phyloP scores from a whole-genome alignment of 2,888 invertebrate genomes.

The Drosophila multiciliata region DNA sequence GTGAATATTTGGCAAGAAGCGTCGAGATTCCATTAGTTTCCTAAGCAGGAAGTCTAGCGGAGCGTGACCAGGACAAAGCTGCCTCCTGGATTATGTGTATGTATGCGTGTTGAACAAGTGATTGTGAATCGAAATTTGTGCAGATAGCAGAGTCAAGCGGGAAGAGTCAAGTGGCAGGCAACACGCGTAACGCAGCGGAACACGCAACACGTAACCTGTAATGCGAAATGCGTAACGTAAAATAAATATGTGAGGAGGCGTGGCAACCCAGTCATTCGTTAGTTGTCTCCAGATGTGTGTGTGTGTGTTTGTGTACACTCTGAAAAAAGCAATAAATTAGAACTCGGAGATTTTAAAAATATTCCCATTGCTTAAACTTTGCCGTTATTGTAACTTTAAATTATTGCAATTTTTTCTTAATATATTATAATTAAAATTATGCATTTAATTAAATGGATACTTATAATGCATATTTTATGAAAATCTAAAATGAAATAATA shows the following conservation, averaged over 20 bases:
- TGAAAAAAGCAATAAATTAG: neutral
- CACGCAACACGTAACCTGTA: slow-evolving; percentile 32
- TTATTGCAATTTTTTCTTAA: neutral
- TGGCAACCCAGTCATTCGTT: slow-evolving; percentile 3
- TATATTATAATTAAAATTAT: neutral
- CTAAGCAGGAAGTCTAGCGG: slow-evolving; percentile 18
- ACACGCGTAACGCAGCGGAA: slow-evolving; percentile 34
- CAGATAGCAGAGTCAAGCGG: neutral
- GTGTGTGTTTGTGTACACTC: slow-evolving; percentile 10
- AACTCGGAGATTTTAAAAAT: neutral
- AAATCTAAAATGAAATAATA: neutral
- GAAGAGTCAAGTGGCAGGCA: slow-evolving; percentile 49
- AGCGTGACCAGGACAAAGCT: slow-evolving; percentile 45
- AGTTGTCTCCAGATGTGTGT: neutral
- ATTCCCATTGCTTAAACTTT: neutral
- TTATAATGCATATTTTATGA: neutral
- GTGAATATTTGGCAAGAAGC: slow-evolving; percentile 30
- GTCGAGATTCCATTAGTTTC: slow-evolving; percentile 54
- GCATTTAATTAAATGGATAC: neutral
- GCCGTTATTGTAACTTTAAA: neutral
- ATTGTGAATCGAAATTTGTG: slow-evolving; percentile 30
- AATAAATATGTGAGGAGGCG: slow-evolving; percentile 28
- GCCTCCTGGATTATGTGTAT: slow-evolving; percentile 1
- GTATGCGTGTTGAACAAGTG: slow-evolving; percentile 2
- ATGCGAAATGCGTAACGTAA: slow-evolving; percentile 25